Percentiles rank a stretch among this genome's conserved stretches.
Evolutionary conservation across 2,888 invertebrate genomes (phyloP).

Genomic region (Morpho achilles): DNA sequence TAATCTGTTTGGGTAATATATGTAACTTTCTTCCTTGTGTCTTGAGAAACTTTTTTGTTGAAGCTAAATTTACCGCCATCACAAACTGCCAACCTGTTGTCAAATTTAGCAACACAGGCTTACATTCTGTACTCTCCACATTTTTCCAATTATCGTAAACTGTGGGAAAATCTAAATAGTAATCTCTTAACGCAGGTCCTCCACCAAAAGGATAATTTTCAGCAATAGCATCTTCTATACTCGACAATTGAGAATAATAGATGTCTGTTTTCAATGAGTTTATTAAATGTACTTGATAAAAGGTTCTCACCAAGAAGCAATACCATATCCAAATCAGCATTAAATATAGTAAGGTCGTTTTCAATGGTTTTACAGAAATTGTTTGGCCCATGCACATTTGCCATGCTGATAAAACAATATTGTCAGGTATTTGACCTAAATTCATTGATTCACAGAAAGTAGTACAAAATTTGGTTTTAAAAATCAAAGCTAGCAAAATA

Average conservation of each 20-base stretch:
- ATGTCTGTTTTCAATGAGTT: conserved; percentile 51
- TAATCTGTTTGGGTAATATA: conserved; percentile 44
- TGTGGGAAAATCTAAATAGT: conserved; percentile 44
- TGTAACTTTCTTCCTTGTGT: conserved; percentile 37
- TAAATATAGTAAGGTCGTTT: conserved; percentile 40
- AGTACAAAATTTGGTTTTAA: conserved; percentile 37
- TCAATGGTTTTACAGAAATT: conserved; percentile 42
- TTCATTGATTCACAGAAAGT: conserved; percentile 28
- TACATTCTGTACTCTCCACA: conserved; percentile 39
- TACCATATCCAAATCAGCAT: conserved; percentile 57
- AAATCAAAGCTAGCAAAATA: conserved; percentile 37
- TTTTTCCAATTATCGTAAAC: conserved; percentile 49
- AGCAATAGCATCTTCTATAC: conserved; percentile 48
- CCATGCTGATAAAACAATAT: conserved; percentile 33
- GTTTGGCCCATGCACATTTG: conserved; percentile 56
- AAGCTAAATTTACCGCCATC: conserved; percentile 48
- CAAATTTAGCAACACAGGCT: conserved; percentile 38
- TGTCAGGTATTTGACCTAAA: conserved; percentile 27
- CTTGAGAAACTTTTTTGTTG: conserved; percentile 37
- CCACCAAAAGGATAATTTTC: conserved; percentile 55
- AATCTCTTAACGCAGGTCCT: conserved; percentile 50
- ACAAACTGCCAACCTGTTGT: conserved; percentile 50
- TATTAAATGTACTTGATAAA: conserved; percentile 59
- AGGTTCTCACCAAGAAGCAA: conserved; percentile 55
- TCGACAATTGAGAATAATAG: conserved; percentile 42